Evolutionary conservation across 35 echinoderm and acorn worm genomes (phyloP).

Genomic region (Apostichopus japonicus): DNA sequence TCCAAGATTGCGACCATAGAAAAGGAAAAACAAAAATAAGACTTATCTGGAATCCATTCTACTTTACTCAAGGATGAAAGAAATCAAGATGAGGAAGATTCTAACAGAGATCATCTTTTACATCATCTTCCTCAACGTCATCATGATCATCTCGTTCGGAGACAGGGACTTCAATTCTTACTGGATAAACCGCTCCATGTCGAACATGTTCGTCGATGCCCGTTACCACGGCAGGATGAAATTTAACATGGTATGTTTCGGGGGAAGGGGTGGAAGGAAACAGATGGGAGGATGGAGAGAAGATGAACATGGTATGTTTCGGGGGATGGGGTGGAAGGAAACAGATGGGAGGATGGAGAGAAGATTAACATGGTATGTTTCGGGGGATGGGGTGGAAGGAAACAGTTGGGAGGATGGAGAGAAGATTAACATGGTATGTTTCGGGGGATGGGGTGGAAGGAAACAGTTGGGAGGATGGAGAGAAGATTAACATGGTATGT

Average conservation of each 20-base stretch:
- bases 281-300: no score
- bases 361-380: constrained; percentile 67
- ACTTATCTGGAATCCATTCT: no score
- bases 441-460: not conserved
- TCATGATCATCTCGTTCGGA: constrained; percentile 87
- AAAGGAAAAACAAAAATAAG: no score
- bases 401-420: no score
- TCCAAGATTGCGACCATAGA: no score
- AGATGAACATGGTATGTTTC: no score
- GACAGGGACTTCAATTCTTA: constrained; percentile 67
- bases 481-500: no score
- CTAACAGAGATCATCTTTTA: constrained; percentile 92
- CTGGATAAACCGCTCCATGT: constrained; percentile 66
- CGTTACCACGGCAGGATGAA: constrained; percentile 84
- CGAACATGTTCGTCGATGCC: constrained; percentile 77
- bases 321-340: no score
- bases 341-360: no score
- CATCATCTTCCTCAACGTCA: constrained; percentile 83
- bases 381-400: not conserved
- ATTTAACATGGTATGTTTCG: constrained; percentile 66
- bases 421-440: constrained; percentile 69
- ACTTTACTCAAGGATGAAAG: constrained; percentile 75
- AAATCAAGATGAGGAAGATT: constrained; percentile 92
- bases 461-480: no score
- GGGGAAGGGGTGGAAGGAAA: not conserved